phyloP scores from a whole-genome alignment of 2,113 vertebrate genomes.

The Salvator merianae region DNA sequence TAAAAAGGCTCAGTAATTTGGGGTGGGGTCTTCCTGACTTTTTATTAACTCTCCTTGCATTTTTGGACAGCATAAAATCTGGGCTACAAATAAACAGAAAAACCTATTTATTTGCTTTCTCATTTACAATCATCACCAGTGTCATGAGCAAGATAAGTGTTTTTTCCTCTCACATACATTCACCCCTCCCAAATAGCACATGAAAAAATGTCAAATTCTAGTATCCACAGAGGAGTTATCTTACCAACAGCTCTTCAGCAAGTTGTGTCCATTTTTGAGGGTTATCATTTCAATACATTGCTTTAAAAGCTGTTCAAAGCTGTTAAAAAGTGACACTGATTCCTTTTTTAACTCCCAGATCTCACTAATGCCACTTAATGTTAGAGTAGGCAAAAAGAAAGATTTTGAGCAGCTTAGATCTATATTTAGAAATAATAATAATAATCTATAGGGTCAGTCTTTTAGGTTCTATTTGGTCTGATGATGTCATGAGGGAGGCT shows the following conservation, averaged over 20 bases:
- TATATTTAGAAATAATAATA: conserved; percentile 20
- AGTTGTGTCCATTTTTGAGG: background rate
- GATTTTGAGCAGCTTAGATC: background rate
- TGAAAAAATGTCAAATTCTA: background rate
- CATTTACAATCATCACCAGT: background rate
- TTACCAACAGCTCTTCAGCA: background rate
- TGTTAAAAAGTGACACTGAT: background rate
- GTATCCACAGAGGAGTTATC: too few species aligned
- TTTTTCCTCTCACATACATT: background rate
- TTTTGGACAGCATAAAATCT: background rate
- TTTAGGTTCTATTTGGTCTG: conserved; percentile 72
- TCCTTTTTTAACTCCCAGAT: too few species aligned
- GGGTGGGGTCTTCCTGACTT: background rate
- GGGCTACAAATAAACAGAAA: background rate
- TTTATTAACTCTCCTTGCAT: background rate
- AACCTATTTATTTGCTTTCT: background rate
- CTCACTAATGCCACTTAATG: too few species aligned
- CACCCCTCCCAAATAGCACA: background rate
- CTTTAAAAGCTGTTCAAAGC: background rate
- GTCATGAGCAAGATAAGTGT: background rate
- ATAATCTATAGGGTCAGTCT: conserved; percentile 48
- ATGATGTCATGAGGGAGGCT: conserved; percentile 62
- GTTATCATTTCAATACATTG: background rate
- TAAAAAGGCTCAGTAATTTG: too few species aligned
- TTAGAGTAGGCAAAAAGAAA: background rate